These are phyloP conservation scores for Dermolepida albohirtum DNA, from an alignment of 2,888 invertebrate species.

Conservation along the genomic window DNA sequence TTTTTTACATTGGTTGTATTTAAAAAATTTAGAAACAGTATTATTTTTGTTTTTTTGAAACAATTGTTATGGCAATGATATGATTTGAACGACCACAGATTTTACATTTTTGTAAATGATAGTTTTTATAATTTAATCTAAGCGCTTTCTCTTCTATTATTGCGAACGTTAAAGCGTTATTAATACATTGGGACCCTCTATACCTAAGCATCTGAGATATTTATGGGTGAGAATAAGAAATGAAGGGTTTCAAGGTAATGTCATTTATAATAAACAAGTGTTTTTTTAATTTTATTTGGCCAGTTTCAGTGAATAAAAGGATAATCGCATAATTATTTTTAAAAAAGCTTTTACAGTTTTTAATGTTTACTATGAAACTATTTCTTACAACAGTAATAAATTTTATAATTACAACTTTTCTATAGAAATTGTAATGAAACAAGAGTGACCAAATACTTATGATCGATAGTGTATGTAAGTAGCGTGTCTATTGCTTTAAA, in stretches of 20 bases:
- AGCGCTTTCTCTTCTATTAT: conserved; percentile 9
- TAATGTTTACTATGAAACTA: no score
- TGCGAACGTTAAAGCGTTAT: background rate
- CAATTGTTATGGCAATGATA: background rate
- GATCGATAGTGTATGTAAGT: no score
- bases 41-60: no score
- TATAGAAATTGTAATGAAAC: no score
- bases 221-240: background rate
- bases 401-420: no score
- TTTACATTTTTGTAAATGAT: background rate
- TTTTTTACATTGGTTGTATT: conserved; percentile 15
- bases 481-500: no score
- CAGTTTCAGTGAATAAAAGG: no score
- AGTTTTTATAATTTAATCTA: conserved; percentile 1
- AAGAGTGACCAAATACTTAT: no score
- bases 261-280: background rate
- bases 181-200: background rate
- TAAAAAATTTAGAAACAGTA: background rate
- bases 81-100: background rate
- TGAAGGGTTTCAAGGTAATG: background rate
- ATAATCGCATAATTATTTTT: no score
- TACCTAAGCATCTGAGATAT: conserved; percentile 5
- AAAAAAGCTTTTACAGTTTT: no score
- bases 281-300: background rate
- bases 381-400: no score